Evolutionary conservation across 2,888 invertebrate species (phyloP).

Genomic region (Patella depressa): DNA sequence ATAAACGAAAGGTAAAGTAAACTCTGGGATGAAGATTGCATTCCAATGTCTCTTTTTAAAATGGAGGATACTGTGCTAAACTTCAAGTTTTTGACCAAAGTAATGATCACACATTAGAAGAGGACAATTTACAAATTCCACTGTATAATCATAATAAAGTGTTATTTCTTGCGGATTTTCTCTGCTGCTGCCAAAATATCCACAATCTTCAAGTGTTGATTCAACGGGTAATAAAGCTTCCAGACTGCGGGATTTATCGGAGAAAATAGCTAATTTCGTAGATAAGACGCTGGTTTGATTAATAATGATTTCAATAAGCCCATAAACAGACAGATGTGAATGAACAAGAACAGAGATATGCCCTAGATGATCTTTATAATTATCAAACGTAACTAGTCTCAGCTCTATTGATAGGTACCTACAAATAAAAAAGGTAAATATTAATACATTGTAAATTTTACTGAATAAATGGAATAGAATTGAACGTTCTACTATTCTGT

Average conservation of each 20-base stretch:
- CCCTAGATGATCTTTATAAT: conserved; percentile 56
- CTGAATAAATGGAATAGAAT: too few relatives aligned
- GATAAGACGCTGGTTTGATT: conserved; percentile 58
- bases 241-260: conserved; percentile 55
- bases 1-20: too few relatives aligned
- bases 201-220: conserved; percentile 60
- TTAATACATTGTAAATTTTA: neutral
- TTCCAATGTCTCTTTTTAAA: too few relatives aligned
- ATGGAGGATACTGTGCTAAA: neutral
- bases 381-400: conserved; percentile 64
- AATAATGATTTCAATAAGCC: conserved; percentile 59
- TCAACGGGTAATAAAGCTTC: conserved; percentile 56
- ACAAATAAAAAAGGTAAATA: conserved; percentile 26
- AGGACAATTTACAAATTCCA: conserved; percentile 67
- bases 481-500: too few relatives aligned
- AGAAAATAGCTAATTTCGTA: conserved; percentile 63
- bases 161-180: conserved; percentile 59
- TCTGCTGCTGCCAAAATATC: conserved; percentile 55
- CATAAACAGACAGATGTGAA: conserved; percentile 57
- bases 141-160: conserved; percentile 66
- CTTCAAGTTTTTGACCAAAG: conserved; percentile 56
- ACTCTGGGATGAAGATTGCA: too few relatives aligned
- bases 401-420: conserved; percentile 58
- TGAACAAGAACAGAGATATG: conserved; percentile 64
- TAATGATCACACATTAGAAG: conserved; percentile 67